Evolutionary conservation across 2,113 vertebrate genomes (phyloP), one percentile per base, ranked within the genome.

Genomic region (Columba janthina): DNA sequence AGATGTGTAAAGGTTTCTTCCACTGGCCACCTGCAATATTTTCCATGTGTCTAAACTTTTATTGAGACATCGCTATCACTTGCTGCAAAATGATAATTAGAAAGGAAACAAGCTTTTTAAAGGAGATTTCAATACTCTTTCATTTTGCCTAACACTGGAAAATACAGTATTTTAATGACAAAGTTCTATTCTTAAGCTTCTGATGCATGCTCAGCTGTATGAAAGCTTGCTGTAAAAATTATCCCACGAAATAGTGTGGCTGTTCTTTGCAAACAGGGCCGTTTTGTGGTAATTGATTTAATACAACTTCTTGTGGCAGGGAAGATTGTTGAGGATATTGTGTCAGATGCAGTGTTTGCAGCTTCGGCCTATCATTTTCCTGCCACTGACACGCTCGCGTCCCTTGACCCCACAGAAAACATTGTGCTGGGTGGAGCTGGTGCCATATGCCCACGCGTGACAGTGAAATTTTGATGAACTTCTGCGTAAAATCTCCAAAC

Each of bases 141-240:
- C 6, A 18, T 89, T 80, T 56, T 76, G n/a, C 31, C 81, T 74
- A 79, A 54, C 82, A 46, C 21, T 66, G 86, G 84, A 88, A 95
- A 89, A 76, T 9, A 70, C 50, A 77, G 57, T 54, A 75, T 54
- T 96, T 89, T 75, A 85, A 48, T 67, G 36, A 71, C 51, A 78
- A 87, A 36, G 10, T 82, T 62, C 84, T 79, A 28, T 87, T 86
- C 70, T 70, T 83, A 77, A 70, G 66, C 72, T 96, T 94, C 64
- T 88, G 85, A 93, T 46, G 19, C 0, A 34, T 61, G 17, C 29
- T 81, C 17, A 60, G 38, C 65, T 22, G 29, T 40, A 50, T 56
- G 46, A 95, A 90, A 89, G 74, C 84, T 94, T 50, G 38, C 96
- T 97, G 85, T 88, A 92, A 95, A 97, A 96, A 96, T 6, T 90